Conservation (phyloP, 1,140 invertebrate species). For the Hyposmocoma kahamanoa region DNA sequence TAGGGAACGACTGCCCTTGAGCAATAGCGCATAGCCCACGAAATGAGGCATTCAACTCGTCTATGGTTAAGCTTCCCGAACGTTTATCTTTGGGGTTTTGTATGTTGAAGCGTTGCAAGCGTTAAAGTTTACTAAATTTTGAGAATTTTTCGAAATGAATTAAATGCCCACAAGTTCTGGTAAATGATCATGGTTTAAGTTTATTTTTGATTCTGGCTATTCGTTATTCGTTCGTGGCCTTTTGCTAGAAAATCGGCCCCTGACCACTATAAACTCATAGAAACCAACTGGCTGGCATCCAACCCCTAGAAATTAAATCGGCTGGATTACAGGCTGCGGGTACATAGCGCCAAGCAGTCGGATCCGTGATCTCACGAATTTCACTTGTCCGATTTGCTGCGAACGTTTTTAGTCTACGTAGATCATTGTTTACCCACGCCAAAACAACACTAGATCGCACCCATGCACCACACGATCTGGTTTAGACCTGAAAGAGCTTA, state of each 20-base stretch:
- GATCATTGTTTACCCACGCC: neutral
- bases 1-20: conserved; percentile 5
- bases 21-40: neutral
- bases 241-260: neutral
- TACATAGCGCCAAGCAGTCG: neutral
- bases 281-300: neutral
- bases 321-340: neutral
- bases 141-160: conserved; percentile 5
- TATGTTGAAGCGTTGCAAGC: conserved; percentile 4
- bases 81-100: neutral
- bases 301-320: conserved; percentile 1
- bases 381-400: neutral
- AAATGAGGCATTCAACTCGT: neutral
- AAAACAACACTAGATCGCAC: neutral
- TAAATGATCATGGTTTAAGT: neutral
- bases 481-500: neutral
- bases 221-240: neutral
- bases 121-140: neutral
- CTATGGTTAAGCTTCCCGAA: neutral
- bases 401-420: neutral
- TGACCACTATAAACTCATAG: neutral
- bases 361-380: neutral
- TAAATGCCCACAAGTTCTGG: neutral
- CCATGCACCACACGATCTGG: neutral
- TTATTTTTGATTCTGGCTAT: neutral